Evolutionary conservation across 2,888 invertebrate genomes (phyloP).

Genomic region (Hyalella azteca): DNA sequence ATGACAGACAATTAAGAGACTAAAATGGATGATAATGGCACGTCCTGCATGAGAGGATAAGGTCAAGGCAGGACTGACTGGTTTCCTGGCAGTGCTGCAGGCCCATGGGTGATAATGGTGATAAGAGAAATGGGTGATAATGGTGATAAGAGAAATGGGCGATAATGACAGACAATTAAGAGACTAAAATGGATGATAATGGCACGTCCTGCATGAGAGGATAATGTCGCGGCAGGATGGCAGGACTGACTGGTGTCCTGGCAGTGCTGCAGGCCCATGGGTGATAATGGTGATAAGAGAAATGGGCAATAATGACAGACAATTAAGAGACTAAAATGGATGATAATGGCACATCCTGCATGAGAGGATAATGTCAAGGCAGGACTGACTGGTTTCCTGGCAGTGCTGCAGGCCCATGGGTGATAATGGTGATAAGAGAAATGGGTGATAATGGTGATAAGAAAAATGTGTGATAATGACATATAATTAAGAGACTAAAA

Average conservation of each 20-base stretch:
- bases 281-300: too few relatives aligned
- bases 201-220: neutral
- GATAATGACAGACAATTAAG: too few relatives aligned
- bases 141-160: too few relatives aligned
- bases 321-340: too few relatives aligned
- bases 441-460: neutral
- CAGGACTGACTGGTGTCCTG: constrained; percentile 73
- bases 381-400: neutral
- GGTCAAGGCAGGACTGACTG: neutral
- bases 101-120: too few relatives aligned
- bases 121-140: neutral
- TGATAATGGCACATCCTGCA: too few relatives aligned
- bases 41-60: too few relatives aligned
- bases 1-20: too few relatives aligned
- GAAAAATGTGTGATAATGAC: neutral
- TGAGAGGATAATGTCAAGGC: neutral
- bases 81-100: neutral
- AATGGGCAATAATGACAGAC: too few relatives aligned
- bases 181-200: neutral
- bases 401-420: too few relatives aligned
- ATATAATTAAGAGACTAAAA: neutral
- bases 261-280: constrained; percentile 76
- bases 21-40: too few relatives aligned
- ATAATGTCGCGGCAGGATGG: neutral
- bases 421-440: neutral